A percentile compares a stretch with the other conserved stretches of the same genome.
Evolutionary conservation across 1,140 invertebrate species (phyloP).

Genomic region (Drosophila pandora): DNA sequence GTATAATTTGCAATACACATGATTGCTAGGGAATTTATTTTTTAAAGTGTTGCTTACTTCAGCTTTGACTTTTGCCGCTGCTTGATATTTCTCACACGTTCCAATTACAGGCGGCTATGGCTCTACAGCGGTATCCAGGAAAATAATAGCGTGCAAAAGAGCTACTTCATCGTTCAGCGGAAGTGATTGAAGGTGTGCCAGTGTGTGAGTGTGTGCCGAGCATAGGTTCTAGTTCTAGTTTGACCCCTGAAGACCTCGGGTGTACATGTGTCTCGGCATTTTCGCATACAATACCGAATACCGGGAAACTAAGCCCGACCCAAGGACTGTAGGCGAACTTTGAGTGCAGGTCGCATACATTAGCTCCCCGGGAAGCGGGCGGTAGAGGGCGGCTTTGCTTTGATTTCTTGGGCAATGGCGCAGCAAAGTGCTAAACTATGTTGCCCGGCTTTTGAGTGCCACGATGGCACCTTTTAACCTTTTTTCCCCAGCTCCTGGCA

Average conservation of each 20-base stretch:
- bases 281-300: constrained; percentile 57
- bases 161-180: constrained; percentile 83
- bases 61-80: constrained; percentile 36
- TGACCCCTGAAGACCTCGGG: constrained; percentile 29
- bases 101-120: constrained; percentile 72
- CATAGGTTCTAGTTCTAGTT: constrained; percentile 8
- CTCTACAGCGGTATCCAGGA: constrained; percentile 40
- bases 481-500: constrained; percentile 25
- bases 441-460: constrained; percentile 74
- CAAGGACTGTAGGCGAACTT: constrained; percentile 64
- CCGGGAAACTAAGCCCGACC: constrained; percentile 26
- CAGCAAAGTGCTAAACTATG: constrained; percentile 83
- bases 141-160: constrained; percentile 83
- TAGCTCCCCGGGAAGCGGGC: constrained; percentile 22
- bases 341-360: constrained; percentile 79
- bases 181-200: constrained; percentile 82
- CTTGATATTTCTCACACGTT: constrained; percentile 83
- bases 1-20: not conserved
- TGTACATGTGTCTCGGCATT: constrained; percentile 52
- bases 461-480: constrained; percentile 65
- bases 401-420: constrained; percentile 71
- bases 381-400: constrained; percentile 40
- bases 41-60: constrained; percentile 20
- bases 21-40: not conserved
- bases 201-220: constrained; percentile 46